Percentiles rank a stretch among this genome's conserved stretches.
Evolutionary conservation across 2,113 vertebrate genomes (phyloP).

Genomic region (Triplophysa tibetana): DNA sequence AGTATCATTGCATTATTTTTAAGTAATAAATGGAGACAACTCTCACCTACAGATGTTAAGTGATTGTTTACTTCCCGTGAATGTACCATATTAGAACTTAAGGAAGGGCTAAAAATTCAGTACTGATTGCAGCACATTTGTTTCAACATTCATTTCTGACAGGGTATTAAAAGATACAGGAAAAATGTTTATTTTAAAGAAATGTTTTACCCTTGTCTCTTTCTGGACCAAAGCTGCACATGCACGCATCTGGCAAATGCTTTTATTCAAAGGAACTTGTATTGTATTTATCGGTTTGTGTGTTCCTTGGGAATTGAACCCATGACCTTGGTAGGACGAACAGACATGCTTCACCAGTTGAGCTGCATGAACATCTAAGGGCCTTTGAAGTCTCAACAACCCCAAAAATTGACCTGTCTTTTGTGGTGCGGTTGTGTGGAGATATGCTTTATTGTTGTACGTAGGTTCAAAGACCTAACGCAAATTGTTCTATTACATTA

Average conservation of each 20-base stretch:
- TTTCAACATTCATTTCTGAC: constrained; percentile 2
- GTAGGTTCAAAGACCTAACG: too few relatives aligned
- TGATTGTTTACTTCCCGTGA: constrained; percentile 38
- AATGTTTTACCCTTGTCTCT: neutral
- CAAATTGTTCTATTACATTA: neutral
- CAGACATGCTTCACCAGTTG: too few relatives aligned
- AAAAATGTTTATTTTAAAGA: neutral
- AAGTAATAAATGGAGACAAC: neutral
- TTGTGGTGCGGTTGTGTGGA: too few relatives aligned
- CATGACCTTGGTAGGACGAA: too few relatives aligned
- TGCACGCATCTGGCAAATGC: too few relatives aligned
- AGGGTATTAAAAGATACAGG: neutral
- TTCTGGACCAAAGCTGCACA: neutral
- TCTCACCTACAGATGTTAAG: constrained; percentile 3
- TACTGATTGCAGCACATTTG: constrained; percentile 12
- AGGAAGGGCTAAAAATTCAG: neutral
- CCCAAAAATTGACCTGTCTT: neutral
- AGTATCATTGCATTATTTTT: neutral
- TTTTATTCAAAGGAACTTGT: too few relatives aligned
- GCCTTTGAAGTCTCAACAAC: neutral
- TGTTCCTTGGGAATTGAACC: too few relatives aligned
- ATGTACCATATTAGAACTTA: constrained; percentile 34
- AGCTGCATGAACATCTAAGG: neutral
- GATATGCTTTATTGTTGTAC: too few relatives aligned
- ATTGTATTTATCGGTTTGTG: too few relatives aligned